Base-by-base conservation (phyloP, 2,888 invertebrate genomes). In the Autographa gamma region DNA sequence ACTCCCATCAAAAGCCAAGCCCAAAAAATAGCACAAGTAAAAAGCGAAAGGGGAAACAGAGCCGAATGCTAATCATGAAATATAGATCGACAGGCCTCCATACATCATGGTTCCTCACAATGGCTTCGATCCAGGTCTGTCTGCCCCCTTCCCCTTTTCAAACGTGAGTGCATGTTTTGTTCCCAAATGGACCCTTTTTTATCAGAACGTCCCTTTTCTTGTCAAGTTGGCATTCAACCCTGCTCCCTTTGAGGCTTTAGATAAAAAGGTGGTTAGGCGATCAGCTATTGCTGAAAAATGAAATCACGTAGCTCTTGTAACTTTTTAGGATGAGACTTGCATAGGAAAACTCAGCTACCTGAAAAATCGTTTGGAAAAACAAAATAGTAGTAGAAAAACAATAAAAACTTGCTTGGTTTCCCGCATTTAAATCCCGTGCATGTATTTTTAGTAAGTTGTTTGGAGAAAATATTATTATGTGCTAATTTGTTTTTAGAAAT, bases 131-230 rank as follows among this genome's bases (percentile, higher is more conserved):
- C 18, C 66, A 60, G 38, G 60, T 64, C 58, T 52, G 48, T 16
- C 18, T 8, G 8, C n/a, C 18, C 25, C 66, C 43, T 54, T 65
- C 18, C 25, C 66, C 58, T 54, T 65, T 61, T 66, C 54, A 67
- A 43, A 16, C 60, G 65, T 79, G 69, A 82, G 74, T 75, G 73
- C 74, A 72, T 74, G 73, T 79, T 81, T 77, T 77, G 82, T 81
- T 79, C 79, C 60, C 60, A 38, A 71, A 65, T 58, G 38, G 66
- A 75, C 66, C 82, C 75, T 77, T 83, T 81, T 83, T 82, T 81
- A 81, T 79, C 82, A 68, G 63, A 31, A 65, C 41, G 62, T 60
- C 76, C 82, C 84, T 74, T 79, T 81, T 77, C 70, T 83, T 81
- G 79, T 75, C 68, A 60, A 72, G 61, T 73, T 69, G 41, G 13